Evolutionary conservation across 2,888 invertebrate genomes (phyloP), one percentile per base, ranked within the genome.

Genomic region (Piscicola geometra): DNA sequence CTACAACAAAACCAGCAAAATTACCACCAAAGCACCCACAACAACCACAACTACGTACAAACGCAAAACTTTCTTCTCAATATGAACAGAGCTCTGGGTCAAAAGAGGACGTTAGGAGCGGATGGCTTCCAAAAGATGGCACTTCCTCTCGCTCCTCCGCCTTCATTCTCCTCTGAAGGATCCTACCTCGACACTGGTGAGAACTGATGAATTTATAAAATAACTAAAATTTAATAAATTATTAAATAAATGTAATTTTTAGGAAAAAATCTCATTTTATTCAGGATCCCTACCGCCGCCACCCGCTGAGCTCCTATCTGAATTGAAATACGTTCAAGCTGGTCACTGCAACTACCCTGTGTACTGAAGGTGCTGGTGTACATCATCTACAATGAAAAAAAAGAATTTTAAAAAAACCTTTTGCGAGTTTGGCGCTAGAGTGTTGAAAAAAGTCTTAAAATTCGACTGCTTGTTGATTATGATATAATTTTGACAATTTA

Each of bases 61-160:
- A 77, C 77, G 1, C 35, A 67, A 28, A 77, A 77, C 69, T 77
- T 77, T 47, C 71, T 77, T 15, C 52, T 77, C 1, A 77, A 77
- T 47, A 64, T 77, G 18, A 70, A 77, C 41, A 50, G 77, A 60
- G 60, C 77, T 35, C 71, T 77, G 18, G 71, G 71, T 1, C 56
- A 47, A 52, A 77, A 77, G 41, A 50, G 60, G 36, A 25, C 30
- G 9, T 52, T 66, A 3, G 77, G 75, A 21, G 71, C 56, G 21
- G 71, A 68, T 12, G 76, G 76, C 47, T 47, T 71, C 1, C 25
- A 33, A 3, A 76, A 50, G 35, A 30, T 69, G 56, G 77, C 70
- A 25, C 50, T 67, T 50, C 77, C 77, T 21, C 71, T 77, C 33
- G 75, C 75, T 0, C 64, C 73, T 33, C 77, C 77, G 1, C 77